Evolutionary conservation across 1,140 invertebrate species (phyloP).

Genomic region (Mactra quadrangularis): DNA sequence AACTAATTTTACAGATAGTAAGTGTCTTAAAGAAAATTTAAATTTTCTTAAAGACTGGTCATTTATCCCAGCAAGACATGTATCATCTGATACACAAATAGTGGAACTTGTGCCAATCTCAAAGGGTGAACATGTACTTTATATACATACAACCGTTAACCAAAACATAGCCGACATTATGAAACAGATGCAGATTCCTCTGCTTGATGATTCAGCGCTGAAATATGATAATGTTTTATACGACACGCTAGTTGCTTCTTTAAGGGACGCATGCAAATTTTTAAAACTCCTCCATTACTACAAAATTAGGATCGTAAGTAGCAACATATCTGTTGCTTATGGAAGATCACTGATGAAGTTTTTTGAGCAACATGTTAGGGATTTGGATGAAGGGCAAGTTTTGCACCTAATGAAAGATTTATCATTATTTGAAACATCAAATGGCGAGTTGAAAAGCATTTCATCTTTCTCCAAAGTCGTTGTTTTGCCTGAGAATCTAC

Average conservation of each 20-base stretch:
- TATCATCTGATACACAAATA: neutral
- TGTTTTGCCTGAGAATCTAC: slow-evolving; percentile 14
- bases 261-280: no score
- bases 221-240: no score
- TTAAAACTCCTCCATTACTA: neutral
- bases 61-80: slow-evolving; percentile 3
- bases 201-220: no score
- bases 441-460: slow-evolving; percentile 1
- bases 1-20: neutral
- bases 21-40: neutral
- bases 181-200: no score
- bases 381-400: neutral
- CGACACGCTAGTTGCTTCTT: no score
- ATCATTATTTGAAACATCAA: slow-evolving; percentile 15
- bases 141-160: no score
- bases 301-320: neutral
- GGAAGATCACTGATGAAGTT: neutral
- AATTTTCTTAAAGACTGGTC: neutral
- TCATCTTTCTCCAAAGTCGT: neutral
- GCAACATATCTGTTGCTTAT: neutral
- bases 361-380: neutral
- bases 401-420: neutral
- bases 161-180: no score
- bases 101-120: no score
- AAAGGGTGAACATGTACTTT: no score